Evolutionary conservation across 2,113 vertebrate species (phyloP), one percentile per base, ranked within the genome.

Genomic region (Ammodytes dubius): DNA sequence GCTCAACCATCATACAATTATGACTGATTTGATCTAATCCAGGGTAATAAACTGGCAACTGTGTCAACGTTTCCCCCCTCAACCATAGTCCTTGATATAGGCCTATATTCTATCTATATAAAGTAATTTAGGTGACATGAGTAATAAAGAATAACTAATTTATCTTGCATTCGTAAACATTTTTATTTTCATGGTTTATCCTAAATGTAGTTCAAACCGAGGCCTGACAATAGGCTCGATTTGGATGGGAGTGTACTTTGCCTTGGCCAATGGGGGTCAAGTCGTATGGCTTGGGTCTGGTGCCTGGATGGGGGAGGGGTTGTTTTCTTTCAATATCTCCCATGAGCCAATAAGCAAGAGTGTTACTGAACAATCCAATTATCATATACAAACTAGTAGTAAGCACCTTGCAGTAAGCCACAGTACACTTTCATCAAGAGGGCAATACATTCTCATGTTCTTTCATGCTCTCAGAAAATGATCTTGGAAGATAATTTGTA

Each of bases 261-360:
- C 70, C 10, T 85, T 40, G 66, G 66, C 68, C 82, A 87, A 65
- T 84, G 77, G 81, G 88, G 90, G 89, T 90, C 93, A 92, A 57
- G 79, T 90, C 88, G 81, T 88, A 77, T 79, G 85, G 89, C 79
- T 90, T 81, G 78, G 71, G 79, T 90, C 61, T 82, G 81, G 49
- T 70, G 6, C 74, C 73, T 74, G 40, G 12, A 17, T 80, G 87
- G 87, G 91, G 93, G 88, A 82, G 60, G 91, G 88, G 81, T 77
- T 91, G 92, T 91, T 94, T 93, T 93, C 90, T 89, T 93, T 94
- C 93, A 93, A 93, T 92, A 93, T 91, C 86, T 91, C 69, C 68
- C 82, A 66, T 77, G 83, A 93, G 80, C 92, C 93, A 94, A 94
- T 94, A 90, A 91, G 93, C 89, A 91, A 88, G 86, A 88, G 87